phyloP scores from a whole-genome alignment of 2,113 vertebrate species.

The Antennarius striatus region DNA sequence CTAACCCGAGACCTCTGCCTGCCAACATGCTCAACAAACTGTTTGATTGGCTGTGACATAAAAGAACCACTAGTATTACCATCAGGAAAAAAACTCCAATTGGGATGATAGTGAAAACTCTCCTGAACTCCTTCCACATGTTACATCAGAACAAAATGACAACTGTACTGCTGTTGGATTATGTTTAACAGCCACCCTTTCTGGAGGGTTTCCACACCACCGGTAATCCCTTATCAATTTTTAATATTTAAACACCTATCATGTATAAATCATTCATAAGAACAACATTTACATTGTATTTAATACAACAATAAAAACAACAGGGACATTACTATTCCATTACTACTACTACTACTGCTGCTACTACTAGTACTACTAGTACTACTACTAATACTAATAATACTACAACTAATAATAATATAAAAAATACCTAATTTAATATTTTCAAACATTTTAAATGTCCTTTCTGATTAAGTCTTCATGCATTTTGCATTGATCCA shows the following conservation, averaged over 20 bases:
- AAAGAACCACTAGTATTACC: not conserved
- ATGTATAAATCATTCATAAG: too few relatives aligned
- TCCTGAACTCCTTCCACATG: too few relatives aligned
- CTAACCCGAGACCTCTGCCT: slow-evolving; percentile 48
- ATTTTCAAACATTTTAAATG: not conserved
- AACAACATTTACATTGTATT: too few relatives aligned
- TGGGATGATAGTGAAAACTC: slow-evolving; percentile 6
- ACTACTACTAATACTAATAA: not conserved
- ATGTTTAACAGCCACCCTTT: too few relatives aligned
- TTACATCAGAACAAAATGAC: too few relatives aligned
- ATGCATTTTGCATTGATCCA: not conserved
- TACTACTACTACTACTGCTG: too few relatives aligned
- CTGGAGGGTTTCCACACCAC: too few relatives aligned
- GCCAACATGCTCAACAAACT: slow-evolving; percentile 33
- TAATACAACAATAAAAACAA: too few relatives aligned
- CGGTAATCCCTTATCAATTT: too few relatives aligned
- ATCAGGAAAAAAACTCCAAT: slow-evolving; percentile 36
- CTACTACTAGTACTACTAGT: not conserved
- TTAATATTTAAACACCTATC: too few relatives aligned
- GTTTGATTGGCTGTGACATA: slow-evolving; percentile 18
- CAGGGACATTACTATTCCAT: too few relatives aligned
- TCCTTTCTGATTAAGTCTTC: not conserved
- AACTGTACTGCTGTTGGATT: too few relatives aligned
- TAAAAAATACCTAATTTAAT: not conserved
- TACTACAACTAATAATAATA: slow-evolving; percentile 3